phyloP scores from a whole-genome alignment of 2,888 invertebrate genomes.

The Phyllotreta striolata region DNA sequence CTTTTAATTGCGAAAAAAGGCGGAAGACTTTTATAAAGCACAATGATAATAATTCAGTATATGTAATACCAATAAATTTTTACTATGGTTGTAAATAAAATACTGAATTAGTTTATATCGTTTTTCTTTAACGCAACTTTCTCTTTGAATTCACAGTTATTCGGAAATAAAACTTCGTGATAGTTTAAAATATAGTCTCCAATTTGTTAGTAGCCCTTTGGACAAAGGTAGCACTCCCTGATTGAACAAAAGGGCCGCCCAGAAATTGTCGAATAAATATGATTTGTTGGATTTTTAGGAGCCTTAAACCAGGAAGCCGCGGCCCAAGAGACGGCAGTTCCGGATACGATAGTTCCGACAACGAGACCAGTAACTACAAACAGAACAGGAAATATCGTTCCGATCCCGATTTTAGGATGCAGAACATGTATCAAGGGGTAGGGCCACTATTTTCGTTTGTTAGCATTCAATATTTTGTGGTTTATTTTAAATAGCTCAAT shows the following conservation, averaged over 20 bases:
- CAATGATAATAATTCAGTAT: not conserved
- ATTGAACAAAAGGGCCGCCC: not conserved
- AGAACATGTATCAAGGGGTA: conserved; percentile 65
- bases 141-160: too few species aligned
- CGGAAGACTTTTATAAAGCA: too few species aligned
- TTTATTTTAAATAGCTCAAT: conserved; percentile 38
- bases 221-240: not conserved
- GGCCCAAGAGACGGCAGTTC: conserved; percentile 86
- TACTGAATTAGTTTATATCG: too few species aligned
- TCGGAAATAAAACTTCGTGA: too few species aligned
- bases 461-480: conserved; percentile 26
- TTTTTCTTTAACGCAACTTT: too few species aligned
- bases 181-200: too few species aligned
- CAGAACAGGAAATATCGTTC: conserved; percentile 80
- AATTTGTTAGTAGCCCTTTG: not conserved
- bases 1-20: too few species aligned
- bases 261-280: not conserved
- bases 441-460: conserved; percentile 37
- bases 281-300: conserved; percentile 57
- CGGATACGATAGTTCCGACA: conserved; percentile 91
- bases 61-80: not conserved
- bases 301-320: conserved; percentile 66
- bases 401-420: conserved; percentile 84
- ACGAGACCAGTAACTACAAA: conserved; percentile 74
- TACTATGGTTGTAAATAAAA: too few species aligned